These are phyloP conservation scores for Adrianichthys oophorus DNA, from an alignment of 2,797 vertebrate genomes.

Conservation along the genomic window DNA sequence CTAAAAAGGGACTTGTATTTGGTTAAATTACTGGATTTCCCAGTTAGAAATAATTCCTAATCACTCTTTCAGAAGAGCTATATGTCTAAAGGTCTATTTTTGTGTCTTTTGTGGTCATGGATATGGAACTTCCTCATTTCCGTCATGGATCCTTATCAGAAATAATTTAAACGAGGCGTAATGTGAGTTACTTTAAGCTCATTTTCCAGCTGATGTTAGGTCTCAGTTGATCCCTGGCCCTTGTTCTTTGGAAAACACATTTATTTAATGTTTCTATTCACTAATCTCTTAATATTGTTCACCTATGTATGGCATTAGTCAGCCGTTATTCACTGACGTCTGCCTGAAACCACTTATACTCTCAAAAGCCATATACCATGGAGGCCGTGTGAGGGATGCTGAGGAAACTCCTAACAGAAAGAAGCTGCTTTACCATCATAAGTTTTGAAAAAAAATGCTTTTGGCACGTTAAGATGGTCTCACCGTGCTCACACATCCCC, in stretches of 20 bases:
- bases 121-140: slow-evolving; percentile 8
- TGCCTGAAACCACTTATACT: neutral
- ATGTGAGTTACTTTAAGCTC: slow-evolving; percentile 7
- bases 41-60: neutral
- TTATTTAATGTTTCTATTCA: too few relatives aligned
- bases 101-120: slow-evolving; percentile 2
- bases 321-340: slow-evolving; percentile 9
- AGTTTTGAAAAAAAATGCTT: too few relatives aligned
- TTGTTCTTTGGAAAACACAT: too few relatives aligned
- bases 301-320: too few relatives aligned
- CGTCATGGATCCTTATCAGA: slow-evolving; percentile 15
- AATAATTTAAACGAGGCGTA: slow-evolving; percentile 4
- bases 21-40: slow-evolving; percentile 4
- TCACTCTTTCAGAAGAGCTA: slow-evolving; percentile 3
- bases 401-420: too few relatives aligned
- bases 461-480: too few relatives aligned
- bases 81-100: slow-evolving; percentile 1
- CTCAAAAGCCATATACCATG: too few relatives aligned
- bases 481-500: too few relatives aligned
- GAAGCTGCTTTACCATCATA: too few relatives aligned
- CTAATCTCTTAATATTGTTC: too few relatives aligned
- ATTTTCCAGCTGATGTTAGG: neutral
- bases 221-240: too few relatives aligned
- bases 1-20: neutral
- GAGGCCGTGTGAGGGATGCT: too few relatives aligned